Conservation (phyloP, 2,797 vertebrate species). For the Smutsia temminckii region DNA sequence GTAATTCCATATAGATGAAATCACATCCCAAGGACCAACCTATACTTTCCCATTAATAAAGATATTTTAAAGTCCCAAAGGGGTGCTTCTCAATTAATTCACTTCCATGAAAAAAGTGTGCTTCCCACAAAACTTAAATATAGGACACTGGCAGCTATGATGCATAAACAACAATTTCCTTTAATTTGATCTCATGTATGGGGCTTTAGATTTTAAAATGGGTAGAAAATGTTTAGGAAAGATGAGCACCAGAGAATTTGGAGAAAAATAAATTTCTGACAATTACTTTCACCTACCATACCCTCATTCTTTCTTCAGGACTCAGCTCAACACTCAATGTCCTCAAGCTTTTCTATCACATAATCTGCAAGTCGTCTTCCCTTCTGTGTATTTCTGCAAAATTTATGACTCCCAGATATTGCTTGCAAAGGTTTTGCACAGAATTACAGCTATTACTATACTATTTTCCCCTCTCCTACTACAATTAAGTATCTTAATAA, state of each 20-base stretch:
- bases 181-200: neutral
- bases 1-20: neutral
- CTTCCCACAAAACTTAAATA: neutral
- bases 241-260: neutral
- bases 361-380: neutral
- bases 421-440: neutral
- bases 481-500: neutral
- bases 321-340: neutral
- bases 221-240: neutral
- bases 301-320: neutral
- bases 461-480: neutral
- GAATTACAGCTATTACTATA: neutral
- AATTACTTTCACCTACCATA: constrained; percentile 11
- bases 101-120: neutral
- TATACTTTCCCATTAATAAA: neutral
- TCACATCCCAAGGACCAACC: neutral
- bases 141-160: neutral
- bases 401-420: neutral
- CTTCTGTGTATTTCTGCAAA: neutral
- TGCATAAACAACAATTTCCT: neutral
- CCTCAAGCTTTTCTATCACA: neutral
- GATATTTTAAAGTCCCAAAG: neutral
- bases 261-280: neutral
- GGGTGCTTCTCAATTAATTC: neutral
- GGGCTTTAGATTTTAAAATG: neutral